Evolutionary conservation across 2,113 vertebrate species (phyloP).

Genomic region (Otis tarda): DNA sequence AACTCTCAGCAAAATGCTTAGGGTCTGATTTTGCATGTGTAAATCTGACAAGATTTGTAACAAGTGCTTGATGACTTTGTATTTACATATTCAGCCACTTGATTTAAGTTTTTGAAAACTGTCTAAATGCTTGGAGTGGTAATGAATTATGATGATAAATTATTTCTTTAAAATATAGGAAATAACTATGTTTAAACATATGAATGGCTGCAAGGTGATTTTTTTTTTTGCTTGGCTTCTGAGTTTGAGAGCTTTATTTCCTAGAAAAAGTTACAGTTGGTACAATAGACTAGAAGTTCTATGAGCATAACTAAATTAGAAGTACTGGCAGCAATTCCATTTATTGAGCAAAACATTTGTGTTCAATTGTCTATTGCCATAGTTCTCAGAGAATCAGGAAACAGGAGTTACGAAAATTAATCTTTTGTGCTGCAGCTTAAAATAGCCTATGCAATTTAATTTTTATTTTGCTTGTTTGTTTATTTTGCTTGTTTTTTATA

Average conservation of each 20-base stretch:
- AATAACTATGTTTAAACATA: not conserved
- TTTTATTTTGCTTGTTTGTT: not conserved
- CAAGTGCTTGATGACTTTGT: not conserved
- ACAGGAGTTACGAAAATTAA: not conserved
- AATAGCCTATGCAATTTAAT: not conserved
- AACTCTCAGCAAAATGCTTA: not conserved
- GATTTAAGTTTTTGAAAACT: constrained; percentile 46
- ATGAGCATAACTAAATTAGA: not conserved
- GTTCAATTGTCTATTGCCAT: not conserved
- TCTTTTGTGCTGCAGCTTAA: not conserved
- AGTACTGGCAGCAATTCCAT: not conserved
- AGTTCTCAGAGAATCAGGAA: not conserved
- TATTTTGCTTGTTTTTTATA: not conserved
- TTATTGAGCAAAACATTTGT: constrained; percentile 2
- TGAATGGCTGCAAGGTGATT: not conserved
- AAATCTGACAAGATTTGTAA: constrained; percentile 32
- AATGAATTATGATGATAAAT: not conserved
- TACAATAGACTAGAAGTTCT: not conserved
- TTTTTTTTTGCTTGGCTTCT: not conserved
- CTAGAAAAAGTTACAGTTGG: not conserved
- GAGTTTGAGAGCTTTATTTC: not conserved
- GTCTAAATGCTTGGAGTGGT: not conserved
- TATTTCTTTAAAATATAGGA: not conserved
- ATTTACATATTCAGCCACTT: not conserved
- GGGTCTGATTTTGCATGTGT: constrained; percentile 1